These are phyloP conservation scores for Chrysolina haemoptera DNA, from an alignment of 2,888 invertebrate genomes.

Conservation along the genomic window DNA sequence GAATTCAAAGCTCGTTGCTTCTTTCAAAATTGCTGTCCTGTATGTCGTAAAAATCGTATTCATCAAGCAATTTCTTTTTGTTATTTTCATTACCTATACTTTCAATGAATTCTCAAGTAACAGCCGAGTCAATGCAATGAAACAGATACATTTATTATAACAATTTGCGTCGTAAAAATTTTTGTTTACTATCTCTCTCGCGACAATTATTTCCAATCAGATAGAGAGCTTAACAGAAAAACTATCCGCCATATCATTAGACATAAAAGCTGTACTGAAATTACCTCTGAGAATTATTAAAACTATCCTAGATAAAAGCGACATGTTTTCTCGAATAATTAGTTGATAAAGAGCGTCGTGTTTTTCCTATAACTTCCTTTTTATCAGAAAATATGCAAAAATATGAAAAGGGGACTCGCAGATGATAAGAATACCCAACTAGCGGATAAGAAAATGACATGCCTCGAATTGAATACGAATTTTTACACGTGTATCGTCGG, in stretches of 20 bases:
- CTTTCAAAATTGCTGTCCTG: no score
- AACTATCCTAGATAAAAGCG: slow-evolving; percentile 57
- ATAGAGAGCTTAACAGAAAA: slow-evolving; percentile 17
- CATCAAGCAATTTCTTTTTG: no score
- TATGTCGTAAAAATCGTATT: no score
- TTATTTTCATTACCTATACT: no score
- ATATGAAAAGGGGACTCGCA: slow-evolving; percentile 60
- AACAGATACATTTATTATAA: neutral
- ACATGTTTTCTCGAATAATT: slow-evolving; percentile 62
- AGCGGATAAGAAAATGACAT: slow-evolving; percentile 54
- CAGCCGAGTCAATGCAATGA: no score
- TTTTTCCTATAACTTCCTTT: slow-evolving; percentile 61
- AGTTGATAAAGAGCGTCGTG: slow-evolving; percentile 56
- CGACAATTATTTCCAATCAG: slow-evolving; percentile 22
- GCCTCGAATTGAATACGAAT: slow-evolving; percentile 53
- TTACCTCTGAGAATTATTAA: slow-evolving; percentile 54
- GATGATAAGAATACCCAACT: slow-evolving; percentile 47
- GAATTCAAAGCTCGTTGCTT: no score
- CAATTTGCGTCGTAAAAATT: neutral
- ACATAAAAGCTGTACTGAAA: slow-evolving; percentile 47
- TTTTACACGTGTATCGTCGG: slow-evolving; percentile 43
- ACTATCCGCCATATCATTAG: slow-evolving; percentile 37
- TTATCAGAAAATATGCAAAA: slow-evolving; percentile 62
- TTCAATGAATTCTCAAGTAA: no score
- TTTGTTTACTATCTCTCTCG: neutral